Percentiles rank a stretch among this genome's conserved stretches.
Conservation (phyloP, 1,140 invertebrate species). For the Muscidifurax raptorellus region DNA sequence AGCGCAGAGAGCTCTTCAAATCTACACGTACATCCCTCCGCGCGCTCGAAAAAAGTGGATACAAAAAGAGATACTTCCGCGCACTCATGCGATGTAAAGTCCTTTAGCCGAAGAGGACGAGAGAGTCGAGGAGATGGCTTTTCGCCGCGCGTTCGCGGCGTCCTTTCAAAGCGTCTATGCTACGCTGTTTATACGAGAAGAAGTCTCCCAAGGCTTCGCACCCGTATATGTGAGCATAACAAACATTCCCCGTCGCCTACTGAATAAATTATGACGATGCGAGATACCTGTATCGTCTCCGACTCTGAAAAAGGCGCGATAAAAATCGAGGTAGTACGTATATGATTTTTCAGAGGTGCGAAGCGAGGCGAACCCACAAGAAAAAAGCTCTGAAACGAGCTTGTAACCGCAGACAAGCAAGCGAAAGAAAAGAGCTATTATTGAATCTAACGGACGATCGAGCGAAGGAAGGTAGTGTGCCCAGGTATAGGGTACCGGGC, state of each 20-base stretch:
- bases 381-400: not conserved
- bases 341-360: too few relatives aligned
- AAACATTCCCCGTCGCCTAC: too few relatives aligned
- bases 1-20: not conserved
- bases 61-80: slow-evolving; percentile 8
- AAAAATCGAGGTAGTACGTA: not conserved
- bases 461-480: slow-evolving; percentile 14
- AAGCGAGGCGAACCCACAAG: not conserved
- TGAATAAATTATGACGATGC: too few relatives aligned
- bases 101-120: not conserved
- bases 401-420: not conserved
- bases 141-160: not conserved
- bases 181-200: not conserved
- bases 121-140: slow-evolving; percentile 15
- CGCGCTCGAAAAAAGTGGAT: not conserved
- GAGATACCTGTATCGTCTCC: too few relatives aligned
- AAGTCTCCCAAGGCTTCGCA: not conserved
- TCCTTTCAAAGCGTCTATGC: not conserved
- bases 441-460: slow-evolving; percentile 22
- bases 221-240: too few relatives aligned
- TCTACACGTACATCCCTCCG: not conserved
- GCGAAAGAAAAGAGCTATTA: not conserved
- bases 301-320: too few relatives aligned
- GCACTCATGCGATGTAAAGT: not conserved
- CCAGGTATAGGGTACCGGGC: too few relatives aligned